A percentile compares a stretch with the other conserved stretches of the same genome.
Conservation (phyloP, 2,113 vertebrate species). For the Myxocyprinus asiaticus region DNA sequence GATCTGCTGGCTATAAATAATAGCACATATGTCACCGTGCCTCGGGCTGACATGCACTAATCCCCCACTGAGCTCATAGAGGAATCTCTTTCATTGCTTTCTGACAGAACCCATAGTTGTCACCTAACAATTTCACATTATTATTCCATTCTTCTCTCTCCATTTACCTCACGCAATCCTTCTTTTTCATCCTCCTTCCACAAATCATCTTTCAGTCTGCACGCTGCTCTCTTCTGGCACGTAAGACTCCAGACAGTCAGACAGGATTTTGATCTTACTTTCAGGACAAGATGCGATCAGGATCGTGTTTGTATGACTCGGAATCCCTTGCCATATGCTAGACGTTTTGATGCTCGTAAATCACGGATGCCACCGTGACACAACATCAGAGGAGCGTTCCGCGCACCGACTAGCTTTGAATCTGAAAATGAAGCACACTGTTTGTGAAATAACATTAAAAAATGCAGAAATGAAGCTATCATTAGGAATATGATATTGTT, state of each 20-base stretch:
- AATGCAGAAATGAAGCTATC: background rate
- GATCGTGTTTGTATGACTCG: conserved; percentile 38
- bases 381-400: conserved; percentile 14
- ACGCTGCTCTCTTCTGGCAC: background rate
- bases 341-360: too few species aligned
- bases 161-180: background rate
- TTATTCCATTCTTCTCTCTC: background rate
- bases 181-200: background rate
- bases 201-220: background rate
- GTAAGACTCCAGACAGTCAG: conserved; percentile 27
- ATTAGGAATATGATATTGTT: too few species aligned
- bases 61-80: conserved; percentile 51
- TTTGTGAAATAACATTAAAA: background rate
- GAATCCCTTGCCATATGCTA: conserved; percentile 28
- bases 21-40: conserved; percentile 63
- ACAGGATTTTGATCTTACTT: conserved; percentile 42
- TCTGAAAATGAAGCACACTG: background rate
- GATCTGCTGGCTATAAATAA: conserved; percentile 71
- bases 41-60: conserved; percentile 59
- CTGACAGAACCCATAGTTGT: conserved; percentile 8
- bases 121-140: background rate
- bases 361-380: background rate
- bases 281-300: conserved; percentile 39
- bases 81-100: too few species aligned
- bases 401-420: background rate